Evolutionary conservation across 1,140 invertebrate species (phyloP).

Genomic region (Diprion similis): DNA sequence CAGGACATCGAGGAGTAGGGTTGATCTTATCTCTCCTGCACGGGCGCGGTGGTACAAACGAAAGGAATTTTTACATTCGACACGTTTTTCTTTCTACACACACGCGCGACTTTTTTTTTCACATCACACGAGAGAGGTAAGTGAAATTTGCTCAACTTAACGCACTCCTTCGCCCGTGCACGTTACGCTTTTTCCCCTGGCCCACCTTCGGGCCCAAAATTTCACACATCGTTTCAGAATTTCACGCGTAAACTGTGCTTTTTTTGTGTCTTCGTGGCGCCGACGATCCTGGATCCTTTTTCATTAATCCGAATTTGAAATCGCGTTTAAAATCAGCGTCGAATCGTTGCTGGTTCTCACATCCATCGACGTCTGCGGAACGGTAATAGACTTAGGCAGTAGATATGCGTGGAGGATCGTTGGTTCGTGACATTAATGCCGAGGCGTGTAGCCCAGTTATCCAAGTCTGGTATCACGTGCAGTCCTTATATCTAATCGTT

Average conservation of each 20-base stretch:
- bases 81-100: constrained; percentile 1
- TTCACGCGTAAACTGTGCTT: not conserved
- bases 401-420: not conserved
- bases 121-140: constrained; percentile 10
- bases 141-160: constrained; percentile 2
- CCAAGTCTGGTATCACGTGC: not conserved
- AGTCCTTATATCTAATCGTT: too few relatives aligned
- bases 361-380: not conserved
- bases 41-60: constrained; percentile 31
- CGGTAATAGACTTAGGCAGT: not conserved
- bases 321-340: too few relatives aligned
- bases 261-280: not conserved
- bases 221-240: not conserved
- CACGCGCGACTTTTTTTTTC: constrained; percentile 15
- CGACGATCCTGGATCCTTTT: too few relatives aligned
- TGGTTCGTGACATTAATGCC: not conserved
- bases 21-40: constrained; percentile 36
- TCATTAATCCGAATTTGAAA: too few relatives aligned
- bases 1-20: constrained; percentile 46
- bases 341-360: too few relatives aligned
- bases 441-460: not conserved
- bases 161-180: too few relatives aligned
- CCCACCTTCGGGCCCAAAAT: not conserved
- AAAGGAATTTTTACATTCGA: constrained; percentile 17
- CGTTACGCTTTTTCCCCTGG: too few relatives aligned